These are phyloP conservation scores for Spilosoma lubricipeda DNA, from an alignment of 2,888 invertebrate genomes.

Conservation along the genomic window DNA sequence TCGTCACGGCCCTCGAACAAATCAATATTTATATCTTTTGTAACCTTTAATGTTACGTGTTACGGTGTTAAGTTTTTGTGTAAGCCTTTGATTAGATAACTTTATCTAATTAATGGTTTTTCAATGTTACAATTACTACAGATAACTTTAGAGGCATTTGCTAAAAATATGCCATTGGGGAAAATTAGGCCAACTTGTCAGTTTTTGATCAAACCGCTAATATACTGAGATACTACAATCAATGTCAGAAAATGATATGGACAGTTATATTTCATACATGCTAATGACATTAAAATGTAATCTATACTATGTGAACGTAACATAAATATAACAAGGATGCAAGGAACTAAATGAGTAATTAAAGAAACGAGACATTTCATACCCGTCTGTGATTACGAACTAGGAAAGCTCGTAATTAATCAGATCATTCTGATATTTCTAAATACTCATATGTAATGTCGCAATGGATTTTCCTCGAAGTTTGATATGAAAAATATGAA, in stretches of 20 bases:
- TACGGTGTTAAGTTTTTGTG: conserved; percentile 16
- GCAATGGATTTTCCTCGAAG: background rate
- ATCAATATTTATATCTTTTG: conserved; percentile 35
- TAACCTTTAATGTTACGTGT: conserved; percentile 23
- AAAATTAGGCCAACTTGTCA: background rate
- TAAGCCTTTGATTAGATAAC: conserved; percentile 32
- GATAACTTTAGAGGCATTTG: background rate
- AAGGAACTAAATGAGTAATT: background rate
- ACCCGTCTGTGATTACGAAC: too few species aligned
- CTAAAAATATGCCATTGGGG: background rate
- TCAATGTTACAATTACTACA: conserved; percentile 5
- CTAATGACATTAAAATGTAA: background rate
- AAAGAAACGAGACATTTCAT: conserved; percentile 24
- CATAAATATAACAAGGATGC: background rate
- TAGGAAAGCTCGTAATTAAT: too few species aligned
- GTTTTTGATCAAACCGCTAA: background rate
- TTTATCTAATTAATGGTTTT: conserved; percentile 44
- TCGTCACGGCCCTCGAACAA: conserved; percentile 27
- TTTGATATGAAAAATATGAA: background rate
- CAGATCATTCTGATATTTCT: too few species aligned
- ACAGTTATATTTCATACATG: background rate
- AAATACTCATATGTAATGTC: background rate
- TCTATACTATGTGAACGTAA: background rate
- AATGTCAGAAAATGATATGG: background rate
- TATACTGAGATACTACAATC: background rate